Evolutionary conservation across 1,140 invertebrate genomes (phyloP).

Genomic region (Lycorma delicatula): DNA sequence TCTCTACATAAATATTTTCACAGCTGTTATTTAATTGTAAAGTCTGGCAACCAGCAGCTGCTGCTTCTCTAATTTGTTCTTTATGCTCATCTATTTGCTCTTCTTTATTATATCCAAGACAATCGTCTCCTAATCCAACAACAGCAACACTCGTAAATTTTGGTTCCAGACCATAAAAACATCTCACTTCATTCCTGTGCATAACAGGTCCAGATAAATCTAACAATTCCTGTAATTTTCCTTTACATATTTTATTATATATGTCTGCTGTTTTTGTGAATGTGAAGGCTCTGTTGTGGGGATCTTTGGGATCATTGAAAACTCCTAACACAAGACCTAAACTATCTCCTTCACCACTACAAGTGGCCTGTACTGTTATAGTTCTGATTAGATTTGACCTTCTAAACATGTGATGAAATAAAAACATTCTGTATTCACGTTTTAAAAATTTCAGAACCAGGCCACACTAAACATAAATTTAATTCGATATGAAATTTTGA

Average conservation of each 20-base stretch:
- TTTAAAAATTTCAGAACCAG: too few species aligned
- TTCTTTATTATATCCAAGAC: slow-evolving; percentile 35
- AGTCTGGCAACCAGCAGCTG: slow-evolving; percentile 41
- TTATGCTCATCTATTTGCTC: slow-evolving; percentile 42
- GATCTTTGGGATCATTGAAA: too few species aligned
- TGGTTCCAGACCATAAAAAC: slow-evolving; percentile 38
- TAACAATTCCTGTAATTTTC: slow-evolving; percentile 22
- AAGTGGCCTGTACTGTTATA: too few species aligned
- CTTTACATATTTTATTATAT: slow-evolving; percentile 20
- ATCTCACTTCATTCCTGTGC: slow-evolving; percentile 38
- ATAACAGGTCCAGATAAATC: slow-evolving; percentile 35
- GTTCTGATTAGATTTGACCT: too few species aligned
- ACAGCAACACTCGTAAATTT: slow-evolving; percentile 39
- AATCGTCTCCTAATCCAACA: slow-evolving; percentile 41
- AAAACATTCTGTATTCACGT: too few species aligned
- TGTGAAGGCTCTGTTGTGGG: too few species aligned
- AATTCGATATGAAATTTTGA: too few species aligned
- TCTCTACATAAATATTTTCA: slow-evolving; percentile 44
- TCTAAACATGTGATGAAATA: too few species aligned
- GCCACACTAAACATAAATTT: too few species aligned
- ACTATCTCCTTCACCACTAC: neutral
- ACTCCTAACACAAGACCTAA: neutral
- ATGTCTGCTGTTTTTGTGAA: slow-evolving; percentile 13
- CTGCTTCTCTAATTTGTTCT: slow-evolving; percentile 42
- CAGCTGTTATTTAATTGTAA: too few species aligned